A percentile compares a stretch with the other conserved stretches of the same genome.
Evolutionary conservation across 2,888 invertebrate genomes (phyloP).

Genomic region (Drosophila helvetica): DNA sequence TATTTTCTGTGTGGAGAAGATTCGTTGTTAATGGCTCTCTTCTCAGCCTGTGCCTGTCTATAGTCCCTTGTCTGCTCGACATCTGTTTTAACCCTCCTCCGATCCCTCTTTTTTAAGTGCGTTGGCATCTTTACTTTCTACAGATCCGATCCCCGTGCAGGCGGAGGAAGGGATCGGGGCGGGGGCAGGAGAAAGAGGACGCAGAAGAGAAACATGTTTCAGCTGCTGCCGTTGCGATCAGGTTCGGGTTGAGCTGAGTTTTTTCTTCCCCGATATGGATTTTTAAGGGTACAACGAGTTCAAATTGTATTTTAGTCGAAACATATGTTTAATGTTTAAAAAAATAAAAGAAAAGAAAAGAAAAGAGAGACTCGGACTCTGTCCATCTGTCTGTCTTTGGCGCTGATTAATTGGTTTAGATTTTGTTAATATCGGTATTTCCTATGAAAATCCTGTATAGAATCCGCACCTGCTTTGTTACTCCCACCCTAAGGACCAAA

Average conservation of each 20-base stretch:
- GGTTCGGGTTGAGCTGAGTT: constrained; percentile 49
- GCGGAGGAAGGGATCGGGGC: constrained; percentile 18
- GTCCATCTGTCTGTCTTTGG: constrained; percentile 10
- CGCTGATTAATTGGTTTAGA: constrained; percentile 75
- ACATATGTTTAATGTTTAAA: constrained; percentile 64
- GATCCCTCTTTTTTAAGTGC: constrained; percentile 59
- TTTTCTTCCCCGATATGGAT: constrained; percentile 32
- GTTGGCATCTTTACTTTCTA: constrained; percentile 74
- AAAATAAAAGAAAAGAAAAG: constrained; percentile 21
- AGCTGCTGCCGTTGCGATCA: constrained; percentile 66
- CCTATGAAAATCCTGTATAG: neutral
- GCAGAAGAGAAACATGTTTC: constrained; percentile 67
- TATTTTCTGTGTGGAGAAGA: constrained; percentile 22
- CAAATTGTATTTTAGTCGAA: constrained; percentile 48
- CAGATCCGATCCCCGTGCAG: constrained; percentile 14
- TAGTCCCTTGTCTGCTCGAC: constrained; percentile 67
- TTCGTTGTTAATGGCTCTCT: constrained; percentile 55
- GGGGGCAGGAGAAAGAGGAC: constrained; percentile 39
- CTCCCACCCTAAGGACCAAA: constrained; percentile 19
- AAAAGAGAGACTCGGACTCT: neutral
- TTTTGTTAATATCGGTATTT: constrained; percentile 39
- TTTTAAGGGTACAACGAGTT: constrained; percentile 52
- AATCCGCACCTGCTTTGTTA: constrained; percentile 2
- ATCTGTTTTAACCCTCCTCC: constrained; percentile 70
- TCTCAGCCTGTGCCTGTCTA: constrained; percentile 14